Evolutionary conservation across 1,140 invertebrate genomes (phyloP), one percentile per base, ranked within the genome.

Genomic region (Zaprionus ornatus): DNA sequence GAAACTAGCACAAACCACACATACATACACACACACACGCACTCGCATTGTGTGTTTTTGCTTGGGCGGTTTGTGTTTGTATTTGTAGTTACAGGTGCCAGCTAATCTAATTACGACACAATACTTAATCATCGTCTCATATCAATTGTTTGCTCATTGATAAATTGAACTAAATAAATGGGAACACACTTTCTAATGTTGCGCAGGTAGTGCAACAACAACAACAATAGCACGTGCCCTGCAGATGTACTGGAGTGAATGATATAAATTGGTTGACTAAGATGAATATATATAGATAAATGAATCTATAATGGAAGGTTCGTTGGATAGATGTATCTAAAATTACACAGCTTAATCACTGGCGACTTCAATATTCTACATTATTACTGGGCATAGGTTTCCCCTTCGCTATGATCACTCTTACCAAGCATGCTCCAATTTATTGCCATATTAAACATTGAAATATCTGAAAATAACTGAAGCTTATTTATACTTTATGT

Each of bases 91-190:
- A 65, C 82, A 86, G 82, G 82, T 86, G 82, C 54, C 50, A 73
- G 74, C 57, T 88, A 87, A 88, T 87, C 84, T 88, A 88, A 87
- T 87, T 87, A 87, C 80, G 80, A 70, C 74, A 75, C 63, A 56
- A 57, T 19, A 48, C 19, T 48, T 48, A 48, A 21, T 48, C 50
- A 57, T 66, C 56, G 40, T 56, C 48, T 54, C 42, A 64, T 60
- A 77, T 64, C 62, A 82, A 77, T 73, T 87, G 72, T 88, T 83
- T 65, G 50, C 62, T 65, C 61, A 79, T 72, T 82, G 80, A 83
- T 87, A 80, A 80, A 69, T 62, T 55, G 57, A 60, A 42, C 15
- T 42, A 59, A 59, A 65, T 35, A 73, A 67, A 61, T 69, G 65
- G 52, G 65, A 50, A 48, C 79, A 54, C 59, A 74, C 59, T 74